Evolutionary conservation across 2,888 invertebrate genomes (phyloP), one percentile per base, ranked within the genome.

Genomic region (Rotaria macrura): DNA sequence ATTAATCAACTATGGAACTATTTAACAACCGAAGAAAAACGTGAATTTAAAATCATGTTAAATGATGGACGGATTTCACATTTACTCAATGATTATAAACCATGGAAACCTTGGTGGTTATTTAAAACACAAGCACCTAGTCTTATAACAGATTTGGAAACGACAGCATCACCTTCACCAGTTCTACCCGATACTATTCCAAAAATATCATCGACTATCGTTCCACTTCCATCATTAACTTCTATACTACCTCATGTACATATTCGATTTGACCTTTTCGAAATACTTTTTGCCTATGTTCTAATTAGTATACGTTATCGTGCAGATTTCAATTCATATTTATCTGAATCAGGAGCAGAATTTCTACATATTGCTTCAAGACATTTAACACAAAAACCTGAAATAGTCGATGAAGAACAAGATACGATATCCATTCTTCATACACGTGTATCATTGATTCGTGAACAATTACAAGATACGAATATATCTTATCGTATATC

Each of bases 41-140:
- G 12, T 25, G 79, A 79, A n/a, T 79, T 79, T 79, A 43, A 79
- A 43, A 7, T 9, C 12, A 79, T 79, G 79, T 43, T 79, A 43
- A 38, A n/a, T 43, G 79, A 79, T 79, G 79, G 79, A n/a, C 79
- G 79, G 0, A 79, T 79, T 12, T 79, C 79, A n/a, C 43, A 43
- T 79, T 43, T 79, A 43, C 25, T 79, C 3, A 79, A 79, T n/a
- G 79, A 79, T 25, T 79, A 79, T 43, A 79, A 79, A 79, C 79
- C 79, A 79, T 79, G 79, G 79, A 43, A 79, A 79, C 79, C 79
- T 9, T 79, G 79, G 79, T 79, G 79, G 79, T 79, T 79, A 79
- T 23, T 25, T 43, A 40, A 43, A 43, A 43, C 9, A 0, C 17
- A 34, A 34, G 65, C 65, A 65, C 65, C 65, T 20, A 1, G n/a